These are phyloP conservation scores for Protomyctophum bolini DNA, from an alignment of 2,113 vertebrate genomes.

Conservation along the genomic window DNA sequence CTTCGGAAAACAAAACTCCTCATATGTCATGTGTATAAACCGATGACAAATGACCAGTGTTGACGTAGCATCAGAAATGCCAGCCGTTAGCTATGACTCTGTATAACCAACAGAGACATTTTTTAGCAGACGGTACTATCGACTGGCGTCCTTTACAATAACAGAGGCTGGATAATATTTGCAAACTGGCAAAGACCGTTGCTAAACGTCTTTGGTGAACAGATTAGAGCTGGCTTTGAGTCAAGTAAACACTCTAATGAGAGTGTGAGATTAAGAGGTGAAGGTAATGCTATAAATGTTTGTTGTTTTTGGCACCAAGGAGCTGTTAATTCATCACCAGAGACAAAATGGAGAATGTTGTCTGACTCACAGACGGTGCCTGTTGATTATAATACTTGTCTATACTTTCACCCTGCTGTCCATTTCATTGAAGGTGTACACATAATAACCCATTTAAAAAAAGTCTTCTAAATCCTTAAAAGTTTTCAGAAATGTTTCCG, in stretches of 20 bases:
- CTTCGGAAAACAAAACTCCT: constrained; percentile 6
- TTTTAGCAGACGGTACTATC: neutral
- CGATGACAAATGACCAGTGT: constrained; percentile 40
- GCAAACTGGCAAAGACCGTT: constrained; percentile 50
- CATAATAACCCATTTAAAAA: too few relatives aligned
- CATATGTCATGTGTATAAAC: constrained; percentile 5
- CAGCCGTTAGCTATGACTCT: constrained; percentile 17
- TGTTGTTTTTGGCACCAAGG: neutral
- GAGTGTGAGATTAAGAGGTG: constrained; percentile 18
- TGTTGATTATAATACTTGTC: too few relatives aligned
- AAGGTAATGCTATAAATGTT: constrained; percentile 11
- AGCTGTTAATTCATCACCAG: neutral
- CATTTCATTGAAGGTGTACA: too few relatives aligned
- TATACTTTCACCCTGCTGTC: too few relatives aligned
- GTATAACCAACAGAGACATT: neutral
- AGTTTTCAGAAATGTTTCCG: too few relatives aligned
- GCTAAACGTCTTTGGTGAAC: neutral
- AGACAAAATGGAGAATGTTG: constrained; percentile 12
- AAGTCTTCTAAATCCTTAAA: too few relatives aligned
- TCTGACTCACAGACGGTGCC: neutral
- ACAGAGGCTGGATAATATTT: constrained; percentile 2
- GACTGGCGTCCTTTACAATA: constrained; percentile 1
- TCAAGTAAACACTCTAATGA: constrained; percentile 13
- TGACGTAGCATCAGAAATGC: constrained; percentile 5
- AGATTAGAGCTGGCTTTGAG: constrained; percentile 21